Percentiles rank a stretch among this genome's conserved stretches.
These are phyloP conservation scores for Melanotaenia boesemani DNA, from an alignment of 2,797 vertebrate species.

Conservation along the genomic window DNA sequence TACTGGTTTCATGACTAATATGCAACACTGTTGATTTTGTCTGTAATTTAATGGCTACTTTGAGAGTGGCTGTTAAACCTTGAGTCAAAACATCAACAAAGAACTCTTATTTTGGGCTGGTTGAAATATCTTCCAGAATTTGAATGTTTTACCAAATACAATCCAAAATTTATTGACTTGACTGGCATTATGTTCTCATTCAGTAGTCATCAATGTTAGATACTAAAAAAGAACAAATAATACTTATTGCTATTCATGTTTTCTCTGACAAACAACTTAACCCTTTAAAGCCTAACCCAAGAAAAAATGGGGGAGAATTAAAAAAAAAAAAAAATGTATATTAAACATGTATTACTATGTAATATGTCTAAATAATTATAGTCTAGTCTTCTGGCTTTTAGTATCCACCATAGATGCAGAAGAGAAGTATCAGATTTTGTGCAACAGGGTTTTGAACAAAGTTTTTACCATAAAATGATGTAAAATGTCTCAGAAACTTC, in stretches of 20 bases:
- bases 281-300: too few relatives aligned
- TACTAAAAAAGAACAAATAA: conserved; percentile 25
- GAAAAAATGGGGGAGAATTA: too few relatives aligned
- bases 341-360: too few relatives aligned
- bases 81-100: not conserved
- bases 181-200: not conserved
- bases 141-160: conserved; percentile 33
- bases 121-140: conserved; percentile 14
- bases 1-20: conserved; percentile 48
- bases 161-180: conserved; percentile 30
- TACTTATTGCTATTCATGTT: not conserved
- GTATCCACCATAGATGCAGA: too few relatives aligned
- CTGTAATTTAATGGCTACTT: conserved; percentile 30
- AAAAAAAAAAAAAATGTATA: too few relatives aligned
- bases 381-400: too few relatives aligned
- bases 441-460: too few relatives aligned
- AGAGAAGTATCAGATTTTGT: too few relatives aligned
- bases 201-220: conserved; percentile 50
- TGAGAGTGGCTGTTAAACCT: conserved; percentile 20
- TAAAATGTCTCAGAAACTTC: too few relatives aligned
- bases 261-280: too few relatives aligned
- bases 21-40: conserved; percentile 40
- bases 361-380: too few relatives aligned
- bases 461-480: too few relatives aligned
- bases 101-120: conserved; percentile 7